These are phyloP conservation scores for Hylaeus volcanicus DNA, from an alignment of 1,140 invertebrate genomes.

Conservation along the genomic window DNA sequence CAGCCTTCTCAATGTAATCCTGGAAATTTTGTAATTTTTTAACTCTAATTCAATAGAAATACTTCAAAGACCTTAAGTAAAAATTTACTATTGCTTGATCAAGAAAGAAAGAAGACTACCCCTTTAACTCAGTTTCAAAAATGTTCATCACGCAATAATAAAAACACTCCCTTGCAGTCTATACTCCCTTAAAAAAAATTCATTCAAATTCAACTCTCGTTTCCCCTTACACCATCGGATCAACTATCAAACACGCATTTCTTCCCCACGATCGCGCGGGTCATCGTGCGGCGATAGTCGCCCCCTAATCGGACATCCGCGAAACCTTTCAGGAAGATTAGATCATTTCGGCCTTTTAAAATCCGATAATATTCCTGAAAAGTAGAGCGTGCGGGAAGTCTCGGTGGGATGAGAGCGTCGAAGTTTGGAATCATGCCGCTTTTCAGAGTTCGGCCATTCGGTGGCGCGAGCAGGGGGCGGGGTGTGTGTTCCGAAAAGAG, in stretches of 20 bases:
- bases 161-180: too few species aligned
- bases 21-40: too few species aligned
- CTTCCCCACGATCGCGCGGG: neutral
- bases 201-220: too few species aligned
- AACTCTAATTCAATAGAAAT: too few species aligned
- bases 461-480: neutral
- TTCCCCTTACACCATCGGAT: too few species aligned
- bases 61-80: too few species aligned
- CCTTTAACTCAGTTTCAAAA: neutral
- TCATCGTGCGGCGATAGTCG: neutral
- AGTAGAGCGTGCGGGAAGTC: neutral
- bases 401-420: neutral
- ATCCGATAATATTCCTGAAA: neutral
- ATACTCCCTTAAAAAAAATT: too few species aligned
- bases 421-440: slow-evolving; percentile 24
- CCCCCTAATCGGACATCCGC: neutral
- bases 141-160: too few species aligned
- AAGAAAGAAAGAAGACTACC: too few species aligned
- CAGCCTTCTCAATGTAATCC: too few species aligned
- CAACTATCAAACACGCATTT: neutral
- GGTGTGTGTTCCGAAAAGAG: slow-evolving; percentile 45
- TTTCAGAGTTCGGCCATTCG: slow-evolving; percentile 7
- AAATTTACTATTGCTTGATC: too few species aligned
- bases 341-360: neutral
- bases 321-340: neutral